A percentile compares a stretch with the other conserved stretches of the same genome.
These are phyloP conservation scores for Fabriciana adippe DNA, from an alignment of 2,888 invertebrate species.

Conservation along the genomic window DNA sequence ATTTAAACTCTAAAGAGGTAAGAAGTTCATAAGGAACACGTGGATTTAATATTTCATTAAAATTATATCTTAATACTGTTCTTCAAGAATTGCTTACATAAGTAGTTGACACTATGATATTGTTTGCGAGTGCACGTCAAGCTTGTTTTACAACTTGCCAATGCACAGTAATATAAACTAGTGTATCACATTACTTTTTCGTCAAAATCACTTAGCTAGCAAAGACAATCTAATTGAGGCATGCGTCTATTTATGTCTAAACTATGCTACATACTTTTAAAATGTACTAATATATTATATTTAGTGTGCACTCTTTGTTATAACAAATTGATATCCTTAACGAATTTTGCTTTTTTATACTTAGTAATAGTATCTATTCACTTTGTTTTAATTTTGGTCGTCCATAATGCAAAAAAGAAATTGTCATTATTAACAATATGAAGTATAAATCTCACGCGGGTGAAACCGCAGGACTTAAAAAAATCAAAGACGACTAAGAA, in stretches of 20 bases:
- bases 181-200: conserved; percentile 29
- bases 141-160: conserved; percentile 28
- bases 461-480: too few relatives aligned
- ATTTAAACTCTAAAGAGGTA: too few relatives aligned
- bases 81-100: conserved; percentile 23
- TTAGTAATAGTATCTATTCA: too few relatives aligned
- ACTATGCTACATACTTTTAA: conserved; percentile 9
- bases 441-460: too few relatives aligned
- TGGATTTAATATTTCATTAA: background rate
- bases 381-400: too few relatives aligned
- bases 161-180: conserved; percentile 29
- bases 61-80: conserved; percentile 1
- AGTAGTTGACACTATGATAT: conserved; percentile 22
- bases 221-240: conserved; percentile 19
- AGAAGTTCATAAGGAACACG: too few relatives aligned
- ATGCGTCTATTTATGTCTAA: conserved; percentile 17
- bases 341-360: too few relatives aligned
- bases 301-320: background rate
- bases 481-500: too few relatives aligned
- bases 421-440: too few relatives aligned
- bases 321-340: too few relatives aligned
- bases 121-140: conserved; percentile 18
- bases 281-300: conserved; percentile 3
- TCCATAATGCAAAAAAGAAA: too few relatives aligned
- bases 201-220: conserved; percentile 27